Percentiles rank a stretch among this genome's conserved stretches.
These are phyloP conservation scores for Colossoma macropomum DNA, from an alignment of 2,113 vertebrate species.

Conservation along the genomic window DNA sequence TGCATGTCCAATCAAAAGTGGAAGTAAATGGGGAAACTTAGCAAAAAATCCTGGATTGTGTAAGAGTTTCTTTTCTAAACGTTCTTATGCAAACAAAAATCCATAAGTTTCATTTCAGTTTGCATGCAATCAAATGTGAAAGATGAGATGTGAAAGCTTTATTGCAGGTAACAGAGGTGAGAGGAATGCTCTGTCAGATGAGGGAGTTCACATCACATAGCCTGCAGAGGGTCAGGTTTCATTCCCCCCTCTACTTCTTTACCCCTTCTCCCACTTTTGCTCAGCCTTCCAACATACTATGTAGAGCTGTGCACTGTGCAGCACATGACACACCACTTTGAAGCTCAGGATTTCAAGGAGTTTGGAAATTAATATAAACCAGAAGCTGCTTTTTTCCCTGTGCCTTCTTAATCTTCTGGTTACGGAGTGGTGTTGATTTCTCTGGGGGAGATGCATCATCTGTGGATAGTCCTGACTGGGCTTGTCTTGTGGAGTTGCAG, in stretches of 20 bases:
- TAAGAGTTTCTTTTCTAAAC: constrained; percentile 1
- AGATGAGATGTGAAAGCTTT: background rate
- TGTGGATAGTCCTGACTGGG: constrained; percentile 59
- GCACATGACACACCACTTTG: constrained; percentile 65
- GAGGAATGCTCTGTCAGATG: background rate
- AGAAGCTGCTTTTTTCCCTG: constrained; percentile 53
- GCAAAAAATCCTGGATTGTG: background rate
- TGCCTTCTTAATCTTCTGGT: constrained; percentile 36
- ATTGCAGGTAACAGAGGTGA: background rate
- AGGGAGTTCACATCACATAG: background rate
- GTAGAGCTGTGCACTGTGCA: background rate
- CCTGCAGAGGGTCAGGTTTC: constrained; percentile 47
- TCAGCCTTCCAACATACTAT: constrained; percentile 10
- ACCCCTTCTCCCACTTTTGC: background rate
- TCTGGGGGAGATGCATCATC: constrained; percentile 63
- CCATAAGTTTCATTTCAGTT: constrained; percentile 1
- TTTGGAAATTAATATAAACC: constrained; percentile 74
- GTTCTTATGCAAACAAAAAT: background rate
- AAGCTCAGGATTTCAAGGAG: constrained; percentile 73
- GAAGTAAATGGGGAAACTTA: background rate
- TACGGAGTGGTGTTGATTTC: constrained; percentile 5
- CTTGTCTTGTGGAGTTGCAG: constrained; percentile 64
- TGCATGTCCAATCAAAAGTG: background rate
- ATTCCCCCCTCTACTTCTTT: constrained; percentile 18
- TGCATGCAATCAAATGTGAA: background rate